These are phyloP conservation scores for Aspidiotus destructor DNA, from an alignment of 2,888 invertebrate species.

Conservation along the genomic window DNA sequence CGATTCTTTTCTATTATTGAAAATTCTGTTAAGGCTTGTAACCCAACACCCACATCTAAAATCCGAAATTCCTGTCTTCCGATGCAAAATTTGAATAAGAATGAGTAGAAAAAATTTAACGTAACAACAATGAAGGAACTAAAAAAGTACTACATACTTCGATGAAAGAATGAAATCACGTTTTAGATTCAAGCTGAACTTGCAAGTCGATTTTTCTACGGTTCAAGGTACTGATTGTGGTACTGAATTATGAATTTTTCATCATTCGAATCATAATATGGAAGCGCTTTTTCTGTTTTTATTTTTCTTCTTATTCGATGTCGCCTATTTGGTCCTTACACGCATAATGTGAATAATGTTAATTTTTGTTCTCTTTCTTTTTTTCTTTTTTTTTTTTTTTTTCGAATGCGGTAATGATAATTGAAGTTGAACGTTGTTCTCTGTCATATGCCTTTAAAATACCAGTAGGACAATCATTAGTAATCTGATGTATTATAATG, in stretches of 20 bases:
- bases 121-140: not conserved
- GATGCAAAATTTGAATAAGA: too few relatives aligned
- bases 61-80: too few relatives aligned
- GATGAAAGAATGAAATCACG: not conserved
- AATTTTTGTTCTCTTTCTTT: not conserved
- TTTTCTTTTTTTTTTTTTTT: not conserved
- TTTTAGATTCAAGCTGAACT: not conserved
- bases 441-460: constrained; percentile 11
- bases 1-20: too few relatives aligned
- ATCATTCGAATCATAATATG: not conserved
- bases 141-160: not conserved
- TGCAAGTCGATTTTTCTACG: not conserved
- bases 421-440: constrained; percentile 3
- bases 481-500: constrained; percentile 17
- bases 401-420: too few relatives aligned
- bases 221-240: not conserved
- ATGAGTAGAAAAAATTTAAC: too few relatives aligned
- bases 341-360: not conserved
- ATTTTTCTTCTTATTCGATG: not conserved
- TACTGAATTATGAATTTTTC: not conserved
- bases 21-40: too few relatives aligned
- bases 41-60: too few relatives aligned
- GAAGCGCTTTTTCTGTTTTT: not conserved
- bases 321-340: not conserved
- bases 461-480: constrained; percentile 31